phyloP scores from a whole-genome alignment of 2,797 vertebrate genomes.

The Melanotaenia trifasciata region DNA sequence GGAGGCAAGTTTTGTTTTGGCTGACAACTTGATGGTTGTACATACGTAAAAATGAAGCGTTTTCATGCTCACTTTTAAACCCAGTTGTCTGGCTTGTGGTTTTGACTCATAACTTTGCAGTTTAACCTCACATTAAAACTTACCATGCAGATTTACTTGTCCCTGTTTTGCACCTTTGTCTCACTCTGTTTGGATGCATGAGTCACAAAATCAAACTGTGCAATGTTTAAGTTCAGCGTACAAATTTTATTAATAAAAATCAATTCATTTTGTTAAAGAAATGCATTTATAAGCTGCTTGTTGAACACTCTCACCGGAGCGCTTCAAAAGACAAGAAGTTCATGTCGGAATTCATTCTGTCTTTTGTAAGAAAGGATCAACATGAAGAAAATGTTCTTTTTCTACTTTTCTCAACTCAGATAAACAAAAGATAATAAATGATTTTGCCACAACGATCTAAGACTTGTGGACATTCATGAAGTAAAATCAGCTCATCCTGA shows the following conservation, averaged over 20 bases:
- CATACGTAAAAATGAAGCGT: background rate
- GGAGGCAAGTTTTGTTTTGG: conserved; percentile 54
- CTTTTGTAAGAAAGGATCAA: too few species aligned
- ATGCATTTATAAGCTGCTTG: background rate
- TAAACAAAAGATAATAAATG: background rate
- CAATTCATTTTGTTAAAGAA: background rate
- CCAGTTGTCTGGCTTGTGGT: background rate
- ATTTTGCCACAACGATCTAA: background rate
- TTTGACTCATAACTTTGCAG: background rate
- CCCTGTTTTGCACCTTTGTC: background rate
- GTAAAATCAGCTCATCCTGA: background rate
- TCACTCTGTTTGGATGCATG: background rate
- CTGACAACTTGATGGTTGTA: conserved; percentile 11
- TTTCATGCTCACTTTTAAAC: background rate
- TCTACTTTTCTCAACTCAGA: too few species aligned
- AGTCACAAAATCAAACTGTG: background rate
- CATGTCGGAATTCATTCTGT: too few species aligned
- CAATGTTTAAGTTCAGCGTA: background rate
- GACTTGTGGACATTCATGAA: background rate
- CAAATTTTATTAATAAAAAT: background rate
- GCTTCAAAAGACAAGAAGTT: too few species aligned
- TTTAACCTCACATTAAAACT: background rate
- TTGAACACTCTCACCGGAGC: too few species aligned
- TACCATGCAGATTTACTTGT: background rate
- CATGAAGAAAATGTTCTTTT: too few species aligned